Conservation (phyloP, 2,888 invertebrate species). For the Clistopyga incitator region DNA sequence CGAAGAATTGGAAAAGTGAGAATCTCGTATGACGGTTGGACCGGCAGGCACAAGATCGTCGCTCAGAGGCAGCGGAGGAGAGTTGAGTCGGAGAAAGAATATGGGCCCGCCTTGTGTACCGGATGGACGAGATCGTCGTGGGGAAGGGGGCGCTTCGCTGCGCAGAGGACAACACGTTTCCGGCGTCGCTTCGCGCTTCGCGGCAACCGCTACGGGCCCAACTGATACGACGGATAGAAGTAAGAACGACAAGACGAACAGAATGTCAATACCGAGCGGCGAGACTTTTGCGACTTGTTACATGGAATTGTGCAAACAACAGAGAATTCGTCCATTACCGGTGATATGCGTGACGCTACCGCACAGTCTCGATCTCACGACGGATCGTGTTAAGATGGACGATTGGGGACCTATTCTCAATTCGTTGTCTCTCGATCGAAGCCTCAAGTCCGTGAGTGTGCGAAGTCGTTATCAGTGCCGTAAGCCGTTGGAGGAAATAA, state of each 20-base stretch:
- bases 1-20: not conserved
- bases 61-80: slow-evolving; percentile 2
- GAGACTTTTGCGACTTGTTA: slow-evolving; percentile 81
- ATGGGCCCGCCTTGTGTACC: slow-evolving; percentile 49
- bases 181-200: not conserved
- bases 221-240: not conserved
- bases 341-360: slow-evolving; percentile 81
- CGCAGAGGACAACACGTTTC: not conserved
- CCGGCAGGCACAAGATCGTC: slow-evolving; percentile 19
- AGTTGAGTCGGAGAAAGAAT: not conserved
- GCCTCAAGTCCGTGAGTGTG: slow-evolving; percentile 88
- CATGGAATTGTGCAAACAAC: slow-evolving; percentile 81
- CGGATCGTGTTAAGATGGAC: slow-evolving; percentile 90
- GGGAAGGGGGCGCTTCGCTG: slow-evolving; percentile 13
- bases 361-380: slow-evolving; percentile 88
- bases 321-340: slow-evolving; percentile 78
- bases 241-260: not conserved
- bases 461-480: slow-evolving; percentile 87
- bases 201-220: not conserved
- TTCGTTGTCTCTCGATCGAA: slow-evolving; percentile 89
- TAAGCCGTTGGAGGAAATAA: slow-evolving; percentile 85
- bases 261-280: slow-evolving; percentile 73
- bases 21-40: slow-evolving; percentile 71
- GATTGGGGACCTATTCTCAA: slow-evolving; percentile 92
- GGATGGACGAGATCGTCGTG: slow-evolving; percentile 54